A percentile compares a stretch with the other conserved stretches of the same genome.
Conservation (phyloP, 2,888 invertebrate species). For the Pandemis corylana region DNA sequence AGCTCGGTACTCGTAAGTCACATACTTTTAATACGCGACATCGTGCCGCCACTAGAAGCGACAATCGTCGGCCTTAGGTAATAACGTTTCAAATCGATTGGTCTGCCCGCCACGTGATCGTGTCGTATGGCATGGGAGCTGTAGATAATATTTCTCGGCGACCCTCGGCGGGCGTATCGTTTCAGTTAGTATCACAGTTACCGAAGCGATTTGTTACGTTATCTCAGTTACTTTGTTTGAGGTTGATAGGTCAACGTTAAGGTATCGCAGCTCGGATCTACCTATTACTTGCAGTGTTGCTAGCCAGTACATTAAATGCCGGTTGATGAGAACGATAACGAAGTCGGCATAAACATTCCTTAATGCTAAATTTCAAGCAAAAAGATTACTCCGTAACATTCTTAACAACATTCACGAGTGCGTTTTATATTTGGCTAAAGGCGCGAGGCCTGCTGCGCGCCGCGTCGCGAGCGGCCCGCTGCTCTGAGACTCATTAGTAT, state of each 20-base stretch:
- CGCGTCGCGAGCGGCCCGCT: neutral
- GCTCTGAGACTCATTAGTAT: slow-evolving; percentile 25
- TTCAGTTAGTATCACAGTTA: slow-evolving; percentile 71
- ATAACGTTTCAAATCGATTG: slow-evolving; percentile 30
- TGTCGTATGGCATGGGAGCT: slow-evolving; percentile 39
- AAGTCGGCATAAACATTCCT: slow-evolving; percentile 5
- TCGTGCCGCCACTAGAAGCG: neutral
- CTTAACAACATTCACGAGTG: neutral
- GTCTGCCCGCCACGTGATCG: slow-evolving; percentile 10
- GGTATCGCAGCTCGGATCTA: slow-evolving; percentile 39
- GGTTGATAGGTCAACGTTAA: slow-evolving; percentile 77
- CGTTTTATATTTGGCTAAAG: slow-evolving; percentile 5
- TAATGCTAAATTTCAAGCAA: neutral
- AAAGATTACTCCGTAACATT: neutral
- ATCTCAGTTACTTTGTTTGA: slow-evolving; percentile 77
- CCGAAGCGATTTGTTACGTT: slow-evolving; percentile 80
- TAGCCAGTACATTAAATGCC: slow-evolving; percentile 46
- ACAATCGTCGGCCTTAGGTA: slow-evolving; percentile 6
- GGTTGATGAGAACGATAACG: slow-evolving; percentile 16
- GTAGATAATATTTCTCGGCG: slow-evolving; percentile 76
- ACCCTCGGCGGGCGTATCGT: slow-evolving; percentile 66
- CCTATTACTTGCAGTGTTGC: slow-evolving; percentile 35
- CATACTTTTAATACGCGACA: slow-evolving; percentile 47
- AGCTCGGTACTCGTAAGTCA: slow-evolving; percentile 73
- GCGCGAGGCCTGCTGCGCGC: slow-evolving; percentile 5